Conservation (phyloP, 2,888 invertebrate species). For the Dascillus cervinus region DNA sequence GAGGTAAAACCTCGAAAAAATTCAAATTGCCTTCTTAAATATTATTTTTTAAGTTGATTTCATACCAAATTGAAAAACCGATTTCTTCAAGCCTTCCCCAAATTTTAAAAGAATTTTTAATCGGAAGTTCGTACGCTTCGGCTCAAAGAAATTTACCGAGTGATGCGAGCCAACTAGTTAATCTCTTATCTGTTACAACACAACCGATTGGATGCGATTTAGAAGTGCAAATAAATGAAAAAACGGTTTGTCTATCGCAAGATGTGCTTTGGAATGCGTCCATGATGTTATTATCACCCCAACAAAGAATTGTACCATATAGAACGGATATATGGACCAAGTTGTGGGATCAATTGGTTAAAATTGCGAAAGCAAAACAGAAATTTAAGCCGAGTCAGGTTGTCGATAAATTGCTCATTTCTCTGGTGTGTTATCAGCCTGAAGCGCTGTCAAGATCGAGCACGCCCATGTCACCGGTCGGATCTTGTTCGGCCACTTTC, state of each 20-base stretch:
- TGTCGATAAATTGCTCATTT: slow-evolving; percentile 69
- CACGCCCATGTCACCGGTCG: slow-evolving; percentile 74
- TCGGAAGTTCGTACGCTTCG: slow-evolving; percentile 64
- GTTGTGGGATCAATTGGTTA: slow-evolving; percentile 65
- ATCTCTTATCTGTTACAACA: slow-evolving; percentile 64
- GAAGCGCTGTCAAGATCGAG: slow-evolving; percentile 79
- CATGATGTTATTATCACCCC: slow-evolving; percentile 76
- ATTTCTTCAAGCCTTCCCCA: slow-evolving; percentile 56
- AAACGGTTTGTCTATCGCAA: slow-evolving; percentile 58
- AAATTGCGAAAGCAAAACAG: slow-evolving; percentile 51
- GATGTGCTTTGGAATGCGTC: slow-evolving; percentile 74
- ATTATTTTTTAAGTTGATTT: slow-evolving; percentile 46
- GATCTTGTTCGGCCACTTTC: slow-evolving; percentile 42
- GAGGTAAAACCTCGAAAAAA: slow-evolving; percentile 45
- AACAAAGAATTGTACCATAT: slow-evolving; percentile 77
- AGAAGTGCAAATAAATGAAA: slow-evolving; percentile 52
- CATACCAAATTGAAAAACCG: slow-evolving; percentile 53
- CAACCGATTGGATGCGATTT: slow-evolving; percentile 50
- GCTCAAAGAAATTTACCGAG: slow-evolving; percentile 64
- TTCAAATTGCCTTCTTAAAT: slow-evolving; percentile 3
- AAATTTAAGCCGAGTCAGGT: slow-evolving; percentile 64
- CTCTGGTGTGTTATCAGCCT: slow-evolving; percentile 79
- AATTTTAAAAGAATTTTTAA: slow-evolving; percentile 73
- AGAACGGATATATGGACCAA: slow-evolving; percentile 76
- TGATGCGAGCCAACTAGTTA: slow-evolving; percentile 62